A percentile compares a stretch with the other conserved stretches of the same genome.
phyloP scores from a whole-genome alignment of 2,888 invertebrate genomes.

The Andrena marginata region DNA sequence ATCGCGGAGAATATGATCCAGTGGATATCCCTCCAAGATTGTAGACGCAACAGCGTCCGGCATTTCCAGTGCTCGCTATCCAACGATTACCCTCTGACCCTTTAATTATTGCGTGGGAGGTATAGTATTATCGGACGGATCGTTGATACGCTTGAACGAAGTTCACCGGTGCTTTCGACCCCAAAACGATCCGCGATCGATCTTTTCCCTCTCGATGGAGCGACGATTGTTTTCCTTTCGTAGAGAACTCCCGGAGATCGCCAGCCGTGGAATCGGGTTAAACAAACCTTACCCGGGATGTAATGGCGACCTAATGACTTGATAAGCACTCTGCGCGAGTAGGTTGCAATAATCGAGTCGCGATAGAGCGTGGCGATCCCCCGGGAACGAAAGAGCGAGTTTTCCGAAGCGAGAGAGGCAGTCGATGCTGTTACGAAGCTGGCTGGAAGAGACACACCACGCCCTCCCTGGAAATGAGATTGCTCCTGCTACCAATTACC shows the following conservation, averaged over 20 bases:
- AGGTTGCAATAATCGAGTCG: constrained; percentile 53
- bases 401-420: constrained; percentile 45
- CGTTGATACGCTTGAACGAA: constrained; percentile 57
- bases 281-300: constrained; percentile 69
- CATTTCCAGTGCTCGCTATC: constrained; percentile 32
- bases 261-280: constrained; percentile 64
- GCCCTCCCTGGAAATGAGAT: constrained; percentile 61
- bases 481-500: constrained; percentile 55
- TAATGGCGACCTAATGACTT: constrained; percentile 75
- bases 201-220: constrained; percentile 27
- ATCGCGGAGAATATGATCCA: not conserved
- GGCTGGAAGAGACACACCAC: constrained; percentile 50
- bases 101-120: constrained; percentile 57
- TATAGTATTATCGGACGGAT: constrained; percentile 38
- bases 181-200: constrained; percentile 34
- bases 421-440: constrained; percentile 32
- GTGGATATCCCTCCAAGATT: not conserved
- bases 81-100: constrained; percentile 57
- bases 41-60: constrained; percentile 29
- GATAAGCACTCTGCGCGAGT: constrained; percentile 71
- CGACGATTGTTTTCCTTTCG: constrained; percentile 41
- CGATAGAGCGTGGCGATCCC: constrained; percentile 42
- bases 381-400: constrained; percentile 51
- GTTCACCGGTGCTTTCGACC: constrained; percentile 9
- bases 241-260: constrained; percentile 28